Evolutionary conservation across 2,797 vertebrate genomes (phyloP).

Genomic region (Meriones psammophilus): DNA sequence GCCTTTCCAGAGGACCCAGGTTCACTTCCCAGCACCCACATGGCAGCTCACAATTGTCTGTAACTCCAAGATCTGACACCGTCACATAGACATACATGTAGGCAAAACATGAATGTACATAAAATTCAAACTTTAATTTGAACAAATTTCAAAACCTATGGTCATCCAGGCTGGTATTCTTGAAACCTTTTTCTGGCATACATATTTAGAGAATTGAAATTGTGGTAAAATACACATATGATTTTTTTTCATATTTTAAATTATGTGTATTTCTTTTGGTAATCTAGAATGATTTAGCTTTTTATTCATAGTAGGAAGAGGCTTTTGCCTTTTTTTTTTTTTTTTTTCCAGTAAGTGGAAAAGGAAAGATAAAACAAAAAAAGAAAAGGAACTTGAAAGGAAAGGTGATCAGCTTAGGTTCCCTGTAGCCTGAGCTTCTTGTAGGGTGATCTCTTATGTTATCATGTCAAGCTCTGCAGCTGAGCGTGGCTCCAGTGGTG

Average conservation of each 20-base stretch:
- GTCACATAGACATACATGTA: no score
- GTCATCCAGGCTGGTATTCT: neutral
- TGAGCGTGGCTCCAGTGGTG: constrained; percentile 15
- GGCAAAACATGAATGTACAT: no score
- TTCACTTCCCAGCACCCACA: no score
- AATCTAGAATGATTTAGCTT: neutral
- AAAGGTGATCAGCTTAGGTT: constrained; percentile 23
- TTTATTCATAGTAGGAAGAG: neutral
- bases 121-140: neutral
- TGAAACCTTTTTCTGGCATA: neutral
- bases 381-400: neutral
- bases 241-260: neutral
- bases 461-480: neutral
- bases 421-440: neutral
- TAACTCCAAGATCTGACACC: no score
- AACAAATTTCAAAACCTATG: neutral
- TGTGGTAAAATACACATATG: neutral
- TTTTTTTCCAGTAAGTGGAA: neutral
- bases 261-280: neutral
- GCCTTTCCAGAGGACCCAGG: no score
- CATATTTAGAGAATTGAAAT: neutral
- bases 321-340: neutral
- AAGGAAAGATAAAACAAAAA: neutral
- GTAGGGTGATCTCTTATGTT: neutral
- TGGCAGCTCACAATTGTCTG: no score